These are phyloP conservation scores for Patiria pectinifera DNA, from an alignment of 53 echinoderm and acorn worm genomes.

Conservation along the genomic window DNA sequence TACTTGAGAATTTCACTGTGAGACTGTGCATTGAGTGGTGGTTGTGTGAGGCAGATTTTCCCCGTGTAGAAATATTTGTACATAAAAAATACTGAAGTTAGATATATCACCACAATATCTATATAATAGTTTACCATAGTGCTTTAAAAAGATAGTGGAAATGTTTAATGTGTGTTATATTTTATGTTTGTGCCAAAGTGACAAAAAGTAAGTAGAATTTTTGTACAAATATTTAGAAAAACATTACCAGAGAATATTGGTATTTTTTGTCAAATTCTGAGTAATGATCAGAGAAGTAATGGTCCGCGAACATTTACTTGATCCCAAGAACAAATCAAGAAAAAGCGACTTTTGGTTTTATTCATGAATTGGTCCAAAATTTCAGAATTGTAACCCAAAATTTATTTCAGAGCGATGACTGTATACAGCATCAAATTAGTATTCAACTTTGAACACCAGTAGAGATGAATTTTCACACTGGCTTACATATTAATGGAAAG, in stretches of 20 bases:
- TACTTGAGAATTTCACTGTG: neutral
- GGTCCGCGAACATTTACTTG: too few relatives aligned
- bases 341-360: too few relatives aligned
- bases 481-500: too few relatives aligned
- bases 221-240: neutral
- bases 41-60: neutral
- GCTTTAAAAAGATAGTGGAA: slow-evolving; percentile 44
- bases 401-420: too few relatives aligned
- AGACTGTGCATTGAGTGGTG: neutral
- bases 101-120: slow-evolving; percentile 44
- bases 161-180: slow-evolving; percentile 29
- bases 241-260: neutral
- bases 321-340: too few relatives aligned
- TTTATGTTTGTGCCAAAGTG: slow-evolving; percentile 63
- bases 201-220: slow-evolving; percentile 15
- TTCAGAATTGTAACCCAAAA: too few relatives aligned
- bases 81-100: slow-evolving; percentile 48
- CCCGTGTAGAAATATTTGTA: slow-evolving; percentile 45
- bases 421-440: too few relatives aligned
- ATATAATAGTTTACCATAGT: slow-evolving; percentile 55
- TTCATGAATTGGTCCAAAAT: too few relatives aligned
- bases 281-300: neutral
- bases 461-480: too few relatives aligned
- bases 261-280: neutral
- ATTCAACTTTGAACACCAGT: too few relatives aligned